Base-by-base conservation (phyloP, 2,113 vertebrate genomes). In the Ammodytes dubius region DNA sequence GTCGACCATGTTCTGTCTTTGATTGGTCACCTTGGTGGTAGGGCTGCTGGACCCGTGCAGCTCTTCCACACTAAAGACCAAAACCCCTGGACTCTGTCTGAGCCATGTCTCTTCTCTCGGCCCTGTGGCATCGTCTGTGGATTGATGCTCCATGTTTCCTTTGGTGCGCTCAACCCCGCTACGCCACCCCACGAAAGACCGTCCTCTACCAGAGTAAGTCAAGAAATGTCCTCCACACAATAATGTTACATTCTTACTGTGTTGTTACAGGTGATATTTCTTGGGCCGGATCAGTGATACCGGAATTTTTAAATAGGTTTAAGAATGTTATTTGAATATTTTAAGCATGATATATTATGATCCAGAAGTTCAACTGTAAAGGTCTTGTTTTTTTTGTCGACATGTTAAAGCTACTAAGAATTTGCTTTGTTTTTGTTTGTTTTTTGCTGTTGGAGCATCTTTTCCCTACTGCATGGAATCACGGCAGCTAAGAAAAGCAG, bases 151-250 rank as follows among this genome's bases (percentile, higher is more conserved):
- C 80, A 74, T 27, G 64, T 86, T 52, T 87, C 86, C 4, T 49
- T 72, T 10, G 46, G 81, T 81, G 54, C 65, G 10, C 54, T 63
- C 76, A 58, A 69, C 81, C 53, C 52, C 85, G 58, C 54, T 87
- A 91, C 57, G 86, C 88, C 74, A 71, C 84, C 39, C 93, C 95
- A 40, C 87, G 95, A 35, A 92, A 88, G 74, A 95, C 91, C 0
- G 80, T 95, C 74, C 60, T 77, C 12, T 94, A 89, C 82, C 86
- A 88, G 64, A 88, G 95, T 95, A 86, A 92, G 92, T 87, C 60
- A 19, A 46, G 58, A 8, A 39, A 15, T 3, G 3, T 14, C 14
- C 14, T 77, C 13, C 65, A 12, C 43, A 3, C 9, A n/a, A 9
- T 37, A 63, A 40, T 17, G 5, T 43, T 27, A 60, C 61, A 19